These are phyloP conservation scores for Tetramorium bicarinatum DNA, from an alignment of 2,888 invertebrate species.

Conservation along the genomic window DNA sequence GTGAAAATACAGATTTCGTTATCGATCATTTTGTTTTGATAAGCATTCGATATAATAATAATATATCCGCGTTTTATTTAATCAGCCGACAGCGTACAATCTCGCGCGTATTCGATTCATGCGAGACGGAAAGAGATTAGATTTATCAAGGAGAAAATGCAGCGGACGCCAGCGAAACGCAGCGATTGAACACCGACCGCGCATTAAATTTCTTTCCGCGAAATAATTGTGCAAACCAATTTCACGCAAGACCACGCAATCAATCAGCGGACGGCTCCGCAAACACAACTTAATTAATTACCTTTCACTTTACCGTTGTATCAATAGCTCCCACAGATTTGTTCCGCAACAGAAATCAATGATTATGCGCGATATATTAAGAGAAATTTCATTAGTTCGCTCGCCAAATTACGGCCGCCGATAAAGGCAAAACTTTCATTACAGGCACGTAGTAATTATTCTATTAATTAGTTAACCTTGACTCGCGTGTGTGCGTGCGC, in stretches of 20 bases:
- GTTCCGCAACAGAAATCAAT: slow-evolving; percentile 54
- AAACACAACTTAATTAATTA: slow-evolving; percentile 57
- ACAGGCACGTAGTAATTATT: slow-evolving; percentile 32
- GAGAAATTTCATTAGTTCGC: slow-evolving; percentile 54
- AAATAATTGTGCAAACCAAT: slow-evolving; percentile 53
- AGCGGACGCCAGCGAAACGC: background rate
- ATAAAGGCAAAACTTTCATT: slow-evolving; percentile 53
- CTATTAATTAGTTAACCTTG: slow-evolving; percentile 56
- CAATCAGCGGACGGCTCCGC: slow-evolving; percentile 52
- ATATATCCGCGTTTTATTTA: background rate
- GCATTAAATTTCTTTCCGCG: slow-evolving; percentile 53
- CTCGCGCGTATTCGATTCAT: background rate
- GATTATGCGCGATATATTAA: slow-evolving; percentile 56
- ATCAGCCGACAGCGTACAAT: too few relatives aligned
- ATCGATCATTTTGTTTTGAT: slow-evolving; percentile 9
- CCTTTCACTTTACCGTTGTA: slow-evolving; percentile 55
- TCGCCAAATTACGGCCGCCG: slow-evolving; percentile 45
- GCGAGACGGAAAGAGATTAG: background rate
- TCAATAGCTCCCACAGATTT: slow-evolving; percentile 52
- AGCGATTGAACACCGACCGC: slow-evolving; percentile 14
- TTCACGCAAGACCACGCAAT: slow-evolving; percentile 53
- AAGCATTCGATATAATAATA: background rate
- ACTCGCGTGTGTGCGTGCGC: background rate
- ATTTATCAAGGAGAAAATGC: slow-evolving; percentile 27
- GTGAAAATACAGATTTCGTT: background rate